Base-by-base conservation (phyloP, 2,113 vertebrate genomes). In the Ptychochromis oligacanthus region DNA sequence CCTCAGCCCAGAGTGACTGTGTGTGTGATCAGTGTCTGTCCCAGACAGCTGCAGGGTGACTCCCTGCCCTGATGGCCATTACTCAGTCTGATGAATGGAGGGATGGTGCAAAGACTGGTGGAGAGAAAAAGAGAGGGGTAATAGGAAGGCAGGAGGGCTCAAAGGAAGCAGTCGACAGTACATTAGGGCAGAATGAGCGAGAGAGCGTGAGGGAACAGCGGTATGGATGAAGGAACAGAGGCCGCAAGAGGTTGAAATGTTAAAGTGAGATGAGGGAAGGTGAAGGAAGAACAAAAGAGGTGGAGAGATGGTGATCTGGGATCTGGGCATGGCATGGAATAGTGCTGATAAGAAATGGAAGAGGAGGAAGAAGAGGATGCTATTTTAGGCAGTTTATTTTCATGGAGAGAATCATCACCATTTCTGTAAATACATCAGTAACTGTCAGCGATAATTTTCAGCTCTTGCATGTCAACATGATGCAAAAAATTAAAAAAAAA, bases 1-100 rank as follows among this genome's bases (percentile, higher is more conserved):
- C 88, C 87, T 90, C 80, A 89, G 91, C 88, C 77, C 79, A 87
- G 85, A 92, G 89, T 89, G 89, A 86, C 88, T 93, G 89, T 90
- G 92, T 92, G 81, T 94, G 91, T 91, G 93, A 93, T 94, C 91
- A 93, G 89, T 91, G 93, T 92, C 85, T 85, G 88, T 90, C 81
- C 84, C 82, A 92, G 89, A 93, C 89, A 94, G 93, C 93, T 90
- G 94, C 87, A 81, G 90, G 93, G 92, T 82, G 92, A 94, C 89
- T 94, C 90, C 85, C 88, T 87, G 92, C 90, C 89, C 91, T 84
- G 87, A 89, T 77, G 86, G 90, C 89, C 88, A 95, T 94, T 94
- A 94, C 90, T 94, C 93, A 93, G 93, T 72, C 87, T 94, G 94
- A 94, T 94, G 91, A 92, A 94, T 94, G 89, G 90, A 91, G 85